phyloP scores from a whole-genome alignment of 2,113 vertebrate species.

The Grallaria varia region DNA sequence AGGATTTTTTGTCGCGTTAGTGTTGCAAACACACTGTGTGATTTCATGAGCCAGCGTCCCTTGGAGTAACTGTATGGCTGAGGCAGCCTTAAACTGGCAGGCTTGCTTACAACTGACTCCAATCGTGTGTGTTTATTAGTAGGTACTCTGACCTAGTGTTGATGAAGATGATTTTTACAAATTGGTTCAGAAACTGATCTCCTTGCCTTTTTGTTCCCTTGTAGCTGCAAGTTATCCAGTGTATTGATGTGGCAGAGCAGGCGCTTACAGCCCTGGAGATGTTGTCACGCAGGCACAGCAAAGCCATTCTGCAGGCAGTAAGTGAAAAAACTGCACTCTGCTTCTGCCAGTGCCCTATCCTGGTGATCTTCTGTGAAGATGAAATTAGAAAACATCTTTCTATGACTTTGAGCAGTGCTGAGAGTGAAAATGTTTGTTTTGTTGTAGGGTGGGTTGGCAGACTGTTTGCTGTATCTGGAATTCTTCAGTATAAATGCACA shows the following conservation, averaged over 20 bases:
- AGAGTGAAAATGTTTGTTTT: constrained; percentile 1
- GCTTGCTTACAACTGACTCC: not conserved
- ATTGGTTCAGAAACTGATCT: not conserved
- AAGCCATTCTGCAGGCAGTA: constrained; percentile 98
- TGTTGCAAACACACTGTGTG: not conserved
- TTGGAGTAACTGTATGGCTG: not conserved
- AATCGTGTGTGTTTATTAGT: not conserved
- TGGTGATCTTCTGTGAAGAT: not conserved
- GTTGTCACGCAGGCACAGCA: constrained; percentile 97
- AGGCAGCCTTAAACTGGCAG: not conserved
- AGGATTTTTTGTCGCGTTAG: not conserved
- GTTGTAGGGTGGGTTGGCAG: constrained; percentile 90
- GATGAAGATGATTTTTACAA: not conserved
- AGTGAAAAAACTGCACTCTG: constrained; percentile 43
- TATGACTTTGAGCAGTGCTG: not conserved
- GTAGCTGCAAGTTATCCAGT: constrained; percentile 98
- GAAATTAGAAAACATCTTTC: not conserved
- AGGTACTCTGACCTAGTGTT: not conserved
- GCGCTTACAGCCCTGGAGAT: constrained; percentile 97
- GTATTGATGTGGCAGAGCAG: constrained; percentile 98
- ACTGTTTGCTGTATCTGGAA: constrained; percentile 95
- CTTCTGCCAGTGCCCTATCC: not conserved
- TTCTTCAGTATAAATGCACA: constrained; percentile 99
- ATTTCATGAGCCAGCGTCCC: not conserved
- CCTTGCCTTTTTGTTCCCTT: constrained; percentile 33